A percentile compares a stretch with the other conserved stretches of the same genome.
Conservation (phyloP, 2,113 vertebrate species). For the Rallus limicola region DNA sequence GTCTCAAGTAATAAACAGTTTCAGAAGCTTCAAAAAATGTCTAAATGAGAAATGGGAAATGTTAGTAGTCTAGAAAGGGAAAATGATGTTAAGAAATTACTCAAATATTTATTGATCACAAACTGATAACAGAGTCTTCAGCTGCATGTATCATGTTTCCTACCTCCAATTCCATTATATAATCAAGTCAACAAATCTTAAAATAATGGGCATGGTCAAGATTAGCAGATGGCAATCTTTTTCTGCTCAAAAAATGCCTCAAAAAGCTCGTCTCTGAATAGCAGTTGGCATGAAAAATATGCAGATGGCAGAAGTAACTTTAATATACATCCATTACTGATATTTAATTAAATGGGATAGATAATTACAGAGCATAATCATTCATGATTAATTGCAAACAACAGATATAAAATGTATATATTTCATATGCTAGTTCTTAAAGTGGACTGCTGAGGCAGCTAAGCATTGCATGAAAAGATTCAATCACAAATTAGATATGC, state of each 20-base stretch:
- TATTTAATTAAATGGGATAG: slow-evolving; percentile 8
- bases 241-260: not conserved
- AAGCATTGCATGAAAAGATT: not conserved
- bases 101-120: not conserved
- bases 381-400: slow-evolving; percentile 11
- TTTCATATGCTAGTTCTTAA: not conserved
- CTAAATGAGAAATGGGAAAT: not conserved
- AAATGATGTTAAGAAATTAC: not conserved
- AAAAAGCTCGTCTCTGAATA: slow-evolving; percentile 16
- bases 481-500: not conserved
- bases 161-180: not conserved
- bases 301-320: slow-evolving; percentile 37
- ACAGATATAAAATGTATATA: not conserved
- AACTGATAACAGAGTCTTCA: not conserved
- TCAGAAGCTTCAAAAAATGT: not conserved
- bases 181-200: not conserved
- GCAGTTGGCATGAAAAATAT: slow-evolving; percentile 24
- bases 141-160: not conserved
- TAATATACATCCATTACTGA: not conserved
- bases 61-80: not conserved
- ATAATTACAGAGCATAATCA: not conserved
- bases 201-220: slow-evolving; percentile 18
- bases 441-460: not conserved
- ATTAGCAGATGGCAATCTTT: slow-evolving; percentile 30
- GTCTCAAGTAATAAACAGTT: not conserved